Percentiles rank a stretch among this genome's conserved stretches.
Evolutionary conservation across 2,113 vertebrate genomes (phyloP).

Genomic region (Chloropsis cyanopogon): DNA sequence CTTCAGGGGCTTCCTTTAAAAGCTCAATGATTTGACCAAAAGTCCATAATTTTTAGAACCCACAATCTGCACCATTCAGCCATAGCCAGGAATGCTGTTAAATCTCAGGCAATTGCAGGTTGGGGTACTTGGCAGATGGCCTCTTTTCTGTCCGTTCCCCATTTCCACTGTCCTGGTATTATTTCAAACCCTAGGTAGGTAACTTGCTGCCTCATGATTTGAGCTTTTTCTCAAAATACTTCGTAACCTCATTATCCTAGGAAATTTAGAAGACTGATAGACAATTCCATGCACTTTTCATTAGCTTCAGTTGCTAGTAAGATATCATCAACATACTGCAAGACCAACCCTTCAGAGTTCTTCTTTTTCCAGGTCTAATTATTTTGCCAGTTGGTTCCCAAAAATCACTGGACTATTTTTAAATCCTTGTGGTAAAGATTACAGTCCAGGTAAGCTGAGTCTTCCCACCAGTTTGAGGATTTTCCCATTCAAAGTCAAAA

Average conservation of each 20-base stretch:
- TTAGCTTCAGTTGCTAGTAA: not conserved
- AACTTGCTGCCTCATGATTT: not conserved
- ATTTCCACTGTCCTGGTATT: not conserved
- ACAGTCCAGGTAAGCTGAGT: not conserved
- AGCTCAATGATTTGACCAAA: not conserved
- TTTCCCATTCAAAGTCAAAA: not conserved
- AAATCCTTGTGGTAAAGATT: not conserved
- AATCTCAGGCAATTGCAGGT: not conserved
- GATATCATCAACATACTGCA: not conserved
- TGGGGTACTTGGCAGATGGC: not conserved
- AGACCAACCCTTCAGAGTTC: not conserved
- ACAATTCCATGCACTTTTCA: not conserved
- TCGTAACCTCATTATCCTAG: not conserved
- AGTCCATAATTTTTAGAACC: not conserved
- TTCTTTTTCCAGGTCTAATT: not conserved
- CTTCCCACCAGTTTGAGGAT: not conserved
- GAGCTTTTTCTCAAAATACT: not conserved
- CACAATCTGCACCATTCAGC: not conserved
- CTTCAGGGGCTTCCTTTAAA: not conserved
- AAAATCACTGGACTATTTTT: not conserved
- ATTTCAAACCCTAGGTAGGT: not conserved
- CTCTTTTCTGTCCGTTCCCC: accelerated
- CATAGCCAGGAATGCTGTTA: not conserved
- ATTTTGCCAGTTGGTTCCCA: not conserved
- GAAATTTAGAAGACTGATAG: not conserved